Evolutionary conservation across 2,888 invertebrate genomes (phyloP), one percentile per base, ranked within the genome.

Genomic region (Drosophila mulleri): DNA sequence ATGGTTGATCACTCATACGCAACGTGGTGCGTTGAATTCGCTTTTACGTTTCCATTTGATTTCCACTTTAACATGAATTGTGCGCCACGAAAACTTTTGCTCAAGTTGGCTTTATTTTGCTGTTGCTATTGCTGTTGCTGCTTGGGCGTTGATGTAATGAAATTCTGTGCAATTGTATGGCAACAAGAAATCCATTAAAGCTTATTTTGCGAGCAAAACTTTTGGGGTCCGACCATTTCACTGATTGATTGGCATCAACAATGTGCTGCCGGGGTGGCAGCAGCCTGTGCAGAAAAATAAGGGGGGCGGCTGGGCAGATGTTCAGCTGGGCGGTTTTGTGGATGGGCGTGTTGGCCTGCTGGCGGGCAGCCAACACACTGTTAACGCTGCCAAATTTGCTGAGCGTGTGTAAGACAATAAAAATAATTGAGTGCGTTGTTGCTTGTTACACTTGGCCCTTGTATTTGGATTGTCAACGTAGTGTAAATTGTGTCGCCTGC

Each of bases 171-270:
- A 89, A 87, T 84, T 84, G 88, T 82, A 73, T 76, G 85, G 73
- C 73, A 76, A 78, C 77, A 77, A 72, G 72, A 72, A 80, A 82
- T 75, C 89, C 84, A 89, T 85, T 85, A 85, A 85, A 85, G 88
- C 75, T 83, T 83, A 81, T 83, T 83, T 74, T 77, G 29, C 64
- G 70, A 61, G 67, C 58, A 67, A 74, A 85, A 80, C 68, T 83
- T 84, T 89, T 82, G 50, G 62, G 67, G 71, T 69, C 71, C 85
- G 72, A 77, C 86, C 83, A 80, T 89, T 85, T 80, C 73, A 71
- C 89, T 89, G 89, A 85, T 85, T 85, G 84, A 85, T 89, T 85
- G 84, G 86, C 89, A 89, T 88, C 89, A 79, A 72, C 67, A 87
- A 69, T 78, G 64, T 73, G 78, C 66, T 63, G 48, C 41, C 35